Percentiles rank a stretch among this genome's conserved stretches.
Evolutionary conservation across 2,113 vertebrate genomes (phyloP).

Genomic region (Melanerpes aurifrons): DNA sequence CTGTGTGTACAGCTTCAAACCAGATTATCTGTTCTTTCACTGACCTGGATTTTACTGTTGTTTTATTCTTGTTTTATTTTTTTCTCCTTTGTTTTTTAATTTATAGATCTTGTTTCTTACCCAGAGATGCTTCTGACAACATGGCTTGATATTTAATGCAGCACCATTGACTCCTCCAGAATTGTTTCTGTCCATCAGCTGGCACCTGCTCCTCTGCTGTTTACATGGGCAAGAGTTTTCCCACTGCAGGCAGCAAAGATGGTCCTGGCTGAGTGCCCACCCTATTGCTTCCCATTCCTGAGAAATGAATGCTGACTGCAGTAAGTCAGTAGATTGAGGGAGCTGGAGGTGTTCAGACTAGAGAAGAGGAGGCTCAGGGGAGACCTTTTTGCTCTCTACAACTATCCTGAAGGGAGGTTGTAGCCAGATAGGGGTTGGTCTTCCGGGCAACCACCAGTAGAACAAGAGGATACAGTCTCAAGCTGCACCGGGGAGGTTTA

Average conservation of each 20-base stretch:
- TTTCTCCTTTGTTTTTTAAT: background rate
- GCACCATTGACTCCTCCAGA: background rate
- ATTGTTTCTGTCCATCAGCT: background rate
- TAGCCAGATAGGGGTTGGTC: too few relatives aligned
- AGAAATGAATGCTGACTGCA: background rate
- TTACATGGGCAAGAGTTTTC: background rate
- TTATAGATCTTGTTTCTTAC: background rate
- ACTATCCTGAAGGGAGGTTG: too few relatives aligned
- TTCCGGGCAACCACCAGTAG: too few relatives aligned
- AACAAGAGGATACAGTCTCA: too few relatives aligned
- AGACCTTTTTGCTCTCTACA: too few relatives aligned
- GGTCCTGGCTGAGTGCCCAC: background rate
- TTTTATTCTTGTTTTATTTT: background rate
- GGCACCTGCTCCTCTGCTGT: background rate
- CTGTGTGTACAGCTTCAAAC: background rate
- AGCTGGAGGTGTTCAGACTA: too few relatives aligned
- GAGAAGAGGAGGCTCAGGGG: too few relatives aligned
- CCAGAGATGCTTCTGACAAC: background rate
- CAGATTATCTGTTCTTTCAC: background rate
- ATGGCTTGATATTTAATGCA: background rate
- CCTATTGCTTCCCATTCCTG: background rate
- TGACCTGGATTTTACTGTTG: slow-evolving; percentile 4
- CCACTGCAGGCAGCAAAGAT: background rate
- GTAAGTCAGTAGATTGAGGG: background rate
- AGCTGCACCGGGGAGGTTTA: too few relatives aligned